Evolutionary conservation across 2,888 invertebrate species (phyloP), one percentile per base, ranked within the genome.

Genomic region (Mamestra brassicae): DNA sequence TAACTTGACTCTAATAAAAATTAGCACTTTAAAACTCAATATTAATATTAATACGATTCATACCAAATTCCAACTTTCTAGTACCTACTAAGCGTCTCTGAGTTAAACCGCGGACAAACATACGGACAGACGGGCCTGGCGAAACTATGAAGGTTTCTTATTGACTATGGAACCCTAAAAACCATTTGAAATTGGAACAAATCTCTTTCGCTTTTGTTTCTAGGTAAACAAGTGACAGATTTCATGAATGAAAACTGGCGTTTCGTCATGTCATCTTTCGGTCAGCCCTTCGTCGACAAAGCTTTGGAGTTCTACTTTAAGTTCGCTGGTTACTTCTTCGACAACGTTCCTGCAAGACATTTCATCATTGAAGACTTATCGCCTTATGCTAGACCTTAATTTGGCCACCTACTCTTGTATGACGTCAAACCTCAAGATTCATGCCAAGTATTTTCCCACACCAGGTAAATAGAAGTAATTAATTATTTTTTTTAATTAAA

Each of bases 351-450:
- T 26, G 84, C 91, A 6, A 90, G 83, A n/a, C 15, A 89, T 15
- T 92, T 77, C 67, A 84, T 91, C 4, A 76, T 78, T 36, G 93
- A 93, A 34, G 93, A 93, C 77, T 76, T 92, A 50, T 74, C 87
- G 6, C 84, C 85, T 36, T 92, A 89, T 60, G 70, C 88, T 7
- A 86, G 75, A 72, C 81, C 83, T 11, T 87, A 50, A 72, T 42
- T 61, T 52, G 3, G 0, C 0, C 36, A 13, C 26, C 6, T 47
- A 45, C 1, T 58, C 0, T 45, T 62, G 15, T 15, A 38, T 47
- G 13, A 36, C 7, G 1, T 17, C 2, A n/a, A 50, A 2, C 26
- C 3, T 4, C 17, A 36, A 42, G 6, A 36, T 50, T n/a, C 5
- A n/a, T 47, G 34, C 4, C 4, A 55, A 13, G 11, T 26, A 10